phyloP scores from a whole-genome alignment of 2,888 invertebrate genomes.

The Stenolophus ochropezus region DNA sequence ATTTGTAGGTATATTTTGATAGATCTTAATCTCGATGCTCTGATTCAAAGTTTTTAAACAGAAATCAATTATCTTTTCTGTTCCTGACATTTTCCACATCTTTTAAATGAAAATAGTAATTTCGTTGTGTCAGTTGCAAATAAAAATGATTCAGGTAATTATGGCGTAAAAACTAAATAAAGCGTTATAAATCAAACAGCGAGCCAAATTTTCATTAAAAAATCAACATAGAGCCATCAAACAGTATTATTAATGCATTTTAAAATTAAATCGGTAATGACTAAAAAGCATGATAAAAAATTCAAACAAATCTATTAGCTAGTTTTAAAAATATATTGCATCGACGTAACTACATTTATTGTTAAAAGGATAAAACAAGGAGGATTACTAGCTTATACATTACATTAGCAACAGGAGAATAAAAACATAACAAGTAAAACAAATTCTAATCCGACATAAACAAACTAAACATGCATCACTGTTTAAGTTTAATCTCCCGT shows the following conservation, averaged over 20 bases:
- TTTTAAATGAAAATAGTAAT: too few relatives aligned
- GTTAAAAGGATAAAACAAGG: not conserved
- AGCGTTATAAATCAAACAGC: too few relatives aligned
- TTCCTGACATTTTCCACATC: too few relatives aligned
- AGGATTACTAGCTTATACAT: slow-evolving; percentile 15
- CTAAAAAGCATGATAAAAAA: not conserved
- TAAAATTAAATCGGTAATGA: not conserved
- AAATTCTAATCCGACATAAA: slow-evolving; percentile 39
- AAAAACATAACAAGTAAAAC: slow-evolving; percentile 15
- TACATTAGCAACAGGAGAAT: slow-evolving; percentile 14
- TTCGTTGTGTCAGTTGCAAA: too few relatives aligned
- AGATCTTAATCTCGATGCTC: too few relatives aligned
- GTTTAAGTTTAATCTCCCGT: slow-evolving; percentile 36
- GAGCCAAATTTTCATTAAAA: too few relatives aligned
- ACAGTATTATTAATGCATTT: not conserved
- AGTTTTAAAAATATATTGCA: not conserved
- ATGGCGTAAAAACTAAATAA: too few relatives aligned
- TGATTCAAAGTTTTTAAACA: too few relatives aligned
- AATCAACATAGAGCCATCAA: too few relatives aligned
- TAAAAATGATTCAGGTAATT: too few relatives aligned
- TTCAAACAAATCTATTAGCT: not conserved
- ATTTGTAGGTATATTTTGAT: too few relatives aligned
- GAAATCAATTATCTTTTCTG: too few relatives aligned
- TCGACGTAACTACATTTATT: not conserved
- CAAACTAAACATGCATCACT: slow-evolving; percentile 40